Conservation (phyloP, 2,888 invertebrate species). For the Mantis religiosa region DNA sequence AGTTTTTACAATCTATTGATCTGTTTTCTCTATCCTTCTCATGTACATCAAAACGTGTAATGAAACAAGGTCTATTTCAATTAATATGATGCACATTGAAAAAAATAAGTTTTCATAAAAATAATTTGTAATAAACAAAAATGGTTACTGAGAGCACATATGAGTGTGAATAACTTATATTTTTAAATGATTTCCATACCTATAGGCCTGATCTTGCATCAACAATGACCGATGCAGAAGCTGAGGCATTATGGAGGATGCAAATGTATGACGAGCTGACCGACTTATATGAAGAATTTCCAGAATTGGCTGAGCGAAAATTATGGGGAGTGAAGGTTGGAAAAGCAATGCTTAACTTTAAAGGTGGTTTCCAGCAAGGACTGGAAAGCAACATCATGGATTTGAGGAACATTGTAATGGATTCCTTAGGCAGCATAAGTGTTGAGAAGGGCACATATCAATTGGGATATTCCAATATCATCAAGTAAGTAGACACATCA, state of each 20-base stretch:
- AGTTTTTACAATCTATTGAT: no score
- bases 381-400: conserved; percentile 40
- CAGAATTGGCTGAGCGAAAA: conserved; percentile 42
- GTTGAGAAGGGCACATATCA: conserved; percentile 72
- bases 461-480: conserved; percentile 67
- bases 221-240: conserved; percentile 61
- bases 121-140: no score
- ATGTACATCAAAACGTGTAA: no score
- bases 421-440: conserved; percentile 63
- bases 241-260: conserved; percentile 85
- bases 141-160: no score
- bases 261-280: conserved; percentile 78
- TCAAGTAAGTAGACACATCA: conserved; percentile 44
- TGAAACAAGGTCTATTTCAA: no score
- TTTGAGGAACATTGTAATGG: conserved; percentile 51
- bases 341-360: conserved; percentile 60
- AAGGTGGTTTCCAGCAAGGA: conserved; percentile 17
- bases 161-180: no score
- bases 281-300: conserved; percentile 49
- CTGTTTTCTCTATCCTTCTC: no score
- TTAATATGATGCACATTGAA: no score
- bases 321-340: conserved; percentile 74
- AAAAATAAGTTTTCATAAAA: no score
- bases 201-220: conserved; percentile 45
- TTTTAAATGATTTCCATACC: neutral